A percentile compares a stretch with the other conserved stretches of the same genome.
Evolutionary conservation across 2,797 vertebrate species (phyloP).

Genomic region (Otolemur crassicaudatus): DNA sequence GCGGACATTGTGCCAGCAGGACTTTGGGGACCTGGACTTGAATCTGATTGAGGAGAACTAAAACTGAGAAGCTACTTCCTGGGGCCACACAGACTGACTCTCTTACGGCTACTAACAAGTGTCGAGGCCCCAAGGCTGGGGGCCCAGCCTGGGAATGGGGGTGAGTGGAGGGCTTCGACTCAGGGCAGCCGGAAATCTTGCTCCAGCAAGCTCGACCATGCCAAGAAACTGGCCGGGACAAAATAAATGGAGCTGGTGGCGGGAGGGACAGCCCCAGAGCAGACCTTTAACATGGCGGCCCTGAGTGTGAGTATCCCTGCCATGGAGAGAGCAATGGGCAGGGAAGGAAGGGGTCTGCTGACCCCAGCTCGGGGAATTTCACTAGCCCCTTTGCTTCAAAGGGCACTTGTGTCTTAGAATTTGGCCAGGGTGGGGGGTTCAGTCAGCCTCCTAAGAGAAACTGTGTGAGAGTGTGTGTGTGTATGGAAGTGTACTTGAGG

Average conservation of each 20-base stretch:
- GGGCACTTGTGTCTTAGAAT: conserved; percentile 85
- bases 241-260: conserved; percentile 78
- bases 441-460: conserved; percentile 80
- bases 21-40: conserved; percentile 96
- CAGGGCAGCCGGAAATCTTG: conserved; percentile 82
- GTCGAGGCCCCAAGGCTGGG: conserved; percentile 77
- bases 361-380: conserved; percentile 83
- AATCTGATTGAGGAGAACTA: conserved; percentile 97
- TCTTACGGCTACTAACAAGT: conserved; percentile 82
- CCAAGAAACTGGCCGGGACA: conserved; percentile 80
- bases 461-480: conserved; percentile 74
- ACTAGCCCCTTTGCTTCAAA: conserved; percentile 84
- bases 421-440: conserved; percentile 81
- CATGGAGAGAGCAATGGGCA: conserved; percentile 75
- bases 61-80: conserved; percentile 83
- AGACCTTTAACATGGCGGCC: conserved; percentile 77
- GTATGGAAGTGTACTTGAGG: conserved; percentile 70
- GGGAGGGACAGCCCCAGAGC: conserved; percentile 79
- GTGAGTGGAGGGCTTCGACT: conserved; percentile 84
- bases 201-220: conserved; percentile 83
- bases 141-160: conserved; percentile 82
- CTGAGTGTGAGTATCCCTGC: conserved; percentile 83
- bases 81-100: conserved; percentile 84
- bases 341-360: conserved; percentile 79
- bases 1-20: conserved; percentile 94